phyloP scores from a whole-genome alignment of 2,113 vertebrate genomes.

The Nymphicus hollandicus region DNA sequence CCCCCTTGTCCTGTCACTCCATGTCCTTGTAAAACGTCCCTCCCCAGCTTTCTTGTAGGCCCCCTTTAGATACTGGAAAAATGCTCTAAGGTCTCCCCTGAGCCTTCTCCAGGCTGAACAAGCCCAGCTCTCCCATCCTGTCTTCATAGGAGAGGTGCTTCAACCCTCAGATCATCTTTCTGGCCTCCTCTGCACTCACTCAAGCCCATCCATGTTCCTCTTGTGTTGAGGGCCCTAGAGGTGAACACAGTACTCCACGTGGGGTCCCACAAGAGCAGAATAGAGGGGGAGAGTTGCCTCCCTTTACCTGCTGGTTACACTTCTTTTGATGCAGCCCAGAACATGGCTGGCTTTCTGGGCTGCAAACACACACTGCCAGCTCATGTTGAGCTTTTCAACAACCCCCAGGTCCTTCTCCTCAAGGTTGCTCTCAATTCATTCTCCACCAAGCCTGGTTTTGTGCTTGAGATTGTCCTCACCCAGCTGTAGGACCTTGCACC shows the following conservation, averaged over 20 bases:
- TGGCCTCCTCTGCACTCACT: not conserved
- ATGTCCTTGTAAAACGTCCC: not conserved
- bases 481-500: not conserved
- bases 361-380: not conserved
- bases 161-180: not conserved
- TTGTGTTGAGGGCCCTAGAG: not conserved
- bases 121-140: not conserved
- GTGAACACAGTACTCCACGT: not conserved
- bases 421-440: not conserved
- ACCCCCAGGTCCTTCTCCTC: not conserved
- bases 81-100: not conserved
- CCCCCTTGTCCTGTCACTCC: not conserved
- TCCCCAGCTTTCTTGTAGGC: not conserved
- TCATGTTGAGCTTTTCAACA: not conserved
- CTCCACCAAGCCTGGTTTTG: not conserved
- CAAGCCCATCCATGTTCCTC: not conserved
- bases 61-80: not conserved
- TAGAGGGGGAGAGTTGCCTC: not conserved
- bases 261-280: not conserved
- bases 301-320: too few relatives aligned
- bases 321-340: not conserved
- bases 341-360: not conserved
- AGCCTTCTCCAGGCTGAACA: not conserved
- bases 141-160: too few relatives aligned
- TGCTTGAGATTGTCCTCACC: not conserved